Evolutionary conservation across 2,888 invertebrate species (phyloP), one percentile per base, ranked within the genome.

Genomic region (Heliconius erato): DNA sequence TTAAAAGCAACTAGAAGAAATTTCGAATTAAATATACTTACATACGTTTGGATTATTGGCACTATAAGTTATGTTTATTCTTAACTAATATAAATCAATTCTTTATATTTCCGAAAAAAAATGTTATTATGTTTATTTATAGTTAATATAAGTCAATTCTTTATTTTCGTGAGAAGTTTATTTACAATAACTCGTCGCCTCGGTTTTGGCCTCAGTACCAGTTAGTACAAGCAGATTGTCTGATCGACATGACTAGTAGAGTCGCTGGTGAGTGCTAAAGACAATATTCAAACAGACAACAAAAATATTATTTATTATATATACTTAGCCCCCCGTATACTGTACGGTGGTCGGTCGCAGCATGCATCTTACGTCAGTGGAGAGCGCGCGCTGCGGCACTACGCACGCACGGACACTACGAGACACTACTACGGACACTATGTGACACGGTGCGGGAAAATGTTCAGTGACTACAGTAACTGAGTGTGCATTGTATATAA

Each of bases 311-410:
- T 54, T 54, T 54, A 7, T 54, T 54, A 5, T 23, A 54, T 54
- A 54, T 54, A 9, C 7, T 54, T 54, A 54, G 67, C 28, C 67
- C 28, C 28, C 26, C 67, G 16, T 28, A 54, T 7, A 54, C 23
- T 23, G 54, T 54, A 23, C 32, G 32, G 32, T 32, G 32, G 54
- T 54, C 54, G 54, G 54, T 23, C 54, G 74, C 54, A 28, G 65
- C 59, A n/a, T 32, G 16, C 65, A n/a, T 71, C 81, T 68, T 71
- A 65, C 81, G 81, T 78, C 82, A 79, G 82, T 79, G 81, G 72
- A 6, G 19, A 35, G 68, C 79, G 79, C 79, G 79, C 76, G 79
- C 78, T 71, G 82, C 79, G 79, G 28, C 68, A 26, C 32, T 65
- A 26, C 74, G 59, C 82, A 74, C 82, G 82, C 72, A 65, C 19